Evolutionary conservation across 2,113 vertebrate species (phyloP).

Genomic region (Camelus bactrianus): DNA sequence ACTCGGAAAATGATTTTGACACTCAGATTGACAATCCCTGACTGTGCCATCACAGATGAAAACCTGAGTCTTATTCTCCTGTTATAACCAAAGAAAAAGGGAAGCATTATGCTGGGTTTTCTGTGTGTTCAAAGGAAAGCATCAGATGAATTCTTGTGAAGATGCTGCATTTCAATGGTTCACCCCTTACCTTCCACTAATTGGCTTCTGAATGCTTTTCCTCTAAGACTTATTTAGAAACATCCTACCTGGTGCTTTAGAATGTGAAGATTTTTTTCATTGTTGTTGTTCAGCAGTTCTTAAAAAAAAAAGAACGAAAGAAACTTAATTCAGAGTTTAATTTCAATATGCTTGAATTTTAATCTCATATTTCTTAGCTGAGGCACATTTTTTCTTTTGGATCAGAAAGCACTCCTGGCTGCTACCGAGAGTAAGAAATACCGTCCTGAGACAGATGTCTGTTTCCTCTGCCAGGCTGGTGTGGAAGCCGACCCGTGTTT

Average conservation of each 20-base stretch:
- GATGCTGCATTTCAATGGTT: background rate
- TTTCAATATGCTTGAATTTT: slow-evolving; percentile 80
- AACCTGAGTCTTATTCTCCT: background rate
- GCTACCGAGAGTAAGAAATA: slow-evolving; percentile 79
- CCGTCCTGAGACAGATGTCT: slow-evolving; percentile 74
- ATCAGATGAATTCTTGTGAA: background rate
- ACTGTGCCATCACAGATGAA: background rate
- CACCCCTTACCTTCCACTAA: background rate
- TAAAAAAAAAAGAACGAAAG: background rate
- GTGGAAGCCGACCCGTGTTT: slow-evolving; percentile 58
- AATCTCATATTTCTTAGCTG: slow-evolving; percentile 77
- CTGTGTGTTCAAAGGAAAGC: background rate
- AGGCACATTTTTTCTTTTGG: slow-evolving; percentile 80
- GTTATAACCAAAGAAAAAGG: background rate
- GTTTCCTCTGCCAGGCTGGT: slow-evolving; percentile 79
- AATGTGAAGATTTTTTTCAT: background rate
- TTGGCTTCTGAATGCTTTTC: slow-evolving; percentile 7
- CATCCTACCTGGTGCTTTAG: slow-evolving; percentile 15
- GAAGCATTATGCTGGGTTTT: background rate
- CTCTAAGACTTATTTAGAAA: background rate
- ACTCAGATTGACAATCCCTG: background rate
- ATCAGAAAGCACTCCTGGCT: slow-evolving; percentile 82
- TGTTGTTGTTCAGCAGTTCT: slow-evolving; percentile 47
- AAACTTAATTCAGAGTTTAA: slow-evolving; percentile 63
- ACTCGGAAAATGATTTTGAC: background rate